Evolutionary conservation across 2,113 vertebrate genomes (phyloP).

Genomic region (Corythaixoides concolor): DNA sequence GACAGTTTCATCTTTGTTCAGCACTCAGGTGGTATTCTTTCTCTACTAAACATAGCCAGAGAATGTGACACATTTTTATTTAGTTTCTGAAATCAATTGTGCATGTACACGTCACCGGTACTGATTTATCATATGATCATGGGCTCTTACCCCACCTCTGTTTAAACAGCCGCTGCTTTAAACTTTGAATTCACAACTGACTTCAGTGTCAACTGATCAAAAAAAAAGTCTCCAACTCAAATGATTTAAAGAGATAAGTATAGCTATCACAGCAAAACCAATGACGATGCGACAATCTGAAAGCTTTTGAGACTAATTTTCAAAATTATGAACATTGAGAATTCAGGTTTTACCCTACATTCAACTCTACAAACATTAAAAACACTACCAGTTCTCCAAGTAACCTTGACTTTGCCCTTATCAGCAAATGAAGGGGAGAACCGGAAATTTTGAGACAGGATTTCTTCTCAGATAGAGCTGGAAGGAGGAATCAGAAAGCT

Average conservation of each 20-base stretch:
- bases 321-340: background rate
- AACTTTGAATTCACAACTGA: background rate
- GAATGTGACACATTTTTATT: background rate
- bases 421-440: background rate
- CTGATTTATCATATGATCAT: background rate
- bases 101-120: fast-evolving
- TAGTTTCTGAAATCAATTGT: background rate
- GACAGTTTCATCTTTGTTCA: background rate
- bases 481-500: background rate
- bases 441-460: background rate
- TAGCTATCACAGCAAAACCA: background rate
- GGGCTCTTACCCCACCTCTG: background rate
- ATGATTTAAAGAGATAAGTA: background rate
- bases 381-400: background rate
- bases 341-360: background rate
- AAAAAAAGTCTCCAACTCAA: background rate
- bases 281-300: background rate
- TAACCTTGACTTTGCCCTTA: background rate
- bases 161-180: background rate
- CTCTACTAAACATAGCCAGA: background rate
- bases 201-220: background rate
- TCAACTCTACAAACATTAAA: background rate
- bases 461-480: background rate
- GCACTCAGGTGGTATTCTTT: background rate
- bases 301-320: background rate